Percentiles rank a stretch among this genome's conserved stretches.
phyloP scores from a whole-genome alignment of 2,888 invertebrate species.

The Galerucella pusilla region DNA sequence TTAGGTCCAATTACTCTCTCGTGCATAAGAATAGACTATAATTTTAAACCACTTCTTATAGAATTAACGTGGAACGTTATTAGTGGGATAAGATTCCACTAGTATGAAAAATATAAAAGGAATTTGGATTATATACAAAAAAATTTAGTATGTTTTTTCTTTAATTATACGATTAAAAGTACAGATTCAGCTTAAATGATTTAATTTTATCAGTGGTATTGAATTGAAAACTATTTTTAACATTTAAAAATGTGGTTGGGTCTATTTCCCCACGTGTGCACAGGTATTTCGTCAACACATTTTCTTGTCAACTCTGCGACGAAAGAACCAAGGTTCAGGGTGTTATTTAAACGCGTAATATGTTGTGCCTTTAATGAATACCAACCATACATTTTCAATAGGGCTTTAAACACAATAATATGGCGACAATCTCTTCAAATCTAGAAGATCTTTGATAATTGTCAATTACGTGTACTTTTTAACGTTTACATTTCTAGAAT shows the following conservation, averaged over 20 bases:
- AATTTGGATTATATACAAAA: no score
- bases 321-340: not conserved
- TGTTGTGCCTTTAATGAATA: no score
- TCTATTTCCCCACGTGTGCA: not conserved
- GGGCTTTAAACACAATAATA: not conserved
- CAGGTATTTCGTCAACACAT: slow-evolving; percentile 3
- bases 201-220: not conserved
- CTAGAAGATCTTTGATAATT: not conserved
- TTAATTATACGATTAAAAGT: no score
- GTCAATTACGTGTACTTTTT: not conserved
- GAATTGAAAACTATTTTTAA: not conserved
- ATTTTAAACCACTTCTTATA: no score
- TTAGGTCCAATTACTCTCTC: no score
- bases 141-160: no score
- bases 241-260: not conserved
- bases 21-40: no score
- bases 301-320: not conserved
- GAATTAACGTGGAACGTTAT: no score
- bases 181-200: no score
- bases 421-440: not conserved
- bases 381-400: not conserved
- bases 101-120: no score
- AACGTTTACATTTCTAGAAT: no score
- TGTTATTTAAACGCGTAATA: not conserved
- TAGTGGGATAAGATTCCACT: no score